Percentiles rank a stretch among this genome's conserved stretches.
Evolutionary conservation across 2,113 vertebrate genomes (phyloP).

Genomic region (Orycteropus afer): DNA sequence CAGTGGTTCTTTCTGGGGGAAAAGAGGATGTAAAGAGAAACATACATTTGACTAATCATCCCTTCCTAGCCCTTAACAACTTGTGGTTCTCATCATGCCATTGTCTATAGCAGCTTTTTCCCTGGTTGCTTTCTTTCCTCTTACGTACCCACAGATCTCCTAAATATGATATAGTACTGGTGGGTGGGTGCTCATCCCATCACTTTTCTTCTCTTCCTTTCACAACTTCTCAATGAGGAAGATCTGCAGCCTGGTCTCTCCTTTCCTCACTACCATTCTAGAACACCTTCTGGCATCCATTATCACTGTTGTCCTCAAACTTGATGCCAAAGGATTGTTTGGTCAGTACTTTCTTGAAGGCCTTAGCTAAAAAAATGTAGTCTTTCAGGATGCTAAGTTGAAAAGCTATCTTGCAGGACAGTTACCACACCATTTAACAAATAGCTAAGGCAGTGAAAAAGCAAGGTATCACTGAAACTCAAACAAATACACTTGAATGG

Average conservation of each 20-base stretch:
- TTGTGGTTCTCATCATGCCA: neutral
- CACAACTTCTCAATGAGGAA: neutral
- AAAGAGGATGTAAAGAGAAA: neutral
- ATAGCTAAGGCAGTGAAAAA: neutral
- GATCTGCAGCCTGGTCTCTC: neutral
- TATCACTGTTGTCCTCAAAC: neutral
- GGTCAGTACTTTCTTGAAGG: neutral
- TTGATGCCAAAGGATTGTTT: neutral
- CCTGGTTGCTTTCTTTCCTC: neutral
- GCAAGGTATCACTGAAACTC: neutral
- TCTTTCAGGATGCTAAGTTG: neutral
- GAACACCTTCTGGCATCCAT: neutral
- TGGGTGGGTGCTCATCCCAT: neutral
- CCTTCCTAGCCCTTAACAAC: neutral
- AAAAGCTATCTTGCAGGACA: neutral
- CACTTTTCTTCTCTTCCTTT: neutral
- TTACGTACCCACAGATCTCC: neutral
- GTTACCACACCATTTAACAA: neutral
- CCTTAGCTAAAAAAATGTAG: neutral
- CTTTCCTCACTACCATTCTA: neutral
- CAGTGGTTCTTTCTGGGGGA: neutral
- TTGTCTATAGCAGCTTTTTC: neutral
- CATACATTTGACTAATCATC: neutral
- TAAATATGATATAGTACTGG: neutral
- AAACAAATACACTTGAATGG: neutral